Evolutionary conservation across 2,113 vertebrate species (phyloP), one percentile per base, ranked within the genome.

Genomic region (Sander lucioperca): DNA sequence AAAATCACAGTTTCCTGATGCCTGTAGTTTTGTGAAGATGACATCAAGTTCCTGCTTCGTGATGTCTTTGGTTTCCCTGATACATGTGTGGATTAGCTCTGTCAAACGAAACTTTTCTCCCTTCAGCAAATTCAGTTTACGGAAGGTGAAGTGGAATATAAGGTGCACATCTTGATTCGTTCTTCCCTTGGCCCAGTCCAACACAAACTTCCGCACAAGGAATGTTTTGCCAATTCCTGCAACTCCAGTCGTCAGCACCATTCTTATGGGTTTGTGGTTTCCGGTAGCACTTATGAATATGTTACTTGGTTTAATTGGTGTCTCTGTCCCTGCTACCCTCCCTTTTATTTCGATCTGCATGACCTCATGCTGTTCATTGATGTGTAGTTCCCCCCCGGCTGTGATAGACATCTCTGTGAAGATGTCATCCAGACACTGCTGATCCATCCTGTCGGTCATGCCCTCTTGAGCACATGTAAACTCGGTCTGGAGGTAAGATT

Each of bases 371-470:
- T 71, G 51, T 1, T 11, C 2, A 19, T 71, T 43, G 68, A 71
- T 71, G 51, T 23, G 21, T 23, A 16, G 2, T 4, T 54, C 68
- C 4, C 21, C 51, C 13, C 51, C 68, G 0, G 13, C 7, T 39
- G 51, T 57, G 68, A 71, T 56, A 21, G 16, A 71, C 30, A 71
- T 14, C 33, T 71, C 33, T 39, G 68, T 71, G 51, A 16, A 71
- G 33, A 71, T 57, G 33, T 71, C 68, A 56, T 23, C 68, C 13
- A 71, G 51, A 23, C 6, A 21, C 2, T n/a, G 33, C 21, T 25
- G 12, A 36, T 71, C 51, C 4, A 14, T 25, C 36, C 1, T 45
- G 5, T 66, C 43, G 1, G 64, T 16, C 43, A 66, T 48, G 8
- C 64, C 64, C 65, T 30, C 65, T 19, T 2, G 47, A 12, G 16